Evolutionary conservation across 2,797 vertebrate species (phyloP).

Genomic region (Masticophis lateralis): DNA sequence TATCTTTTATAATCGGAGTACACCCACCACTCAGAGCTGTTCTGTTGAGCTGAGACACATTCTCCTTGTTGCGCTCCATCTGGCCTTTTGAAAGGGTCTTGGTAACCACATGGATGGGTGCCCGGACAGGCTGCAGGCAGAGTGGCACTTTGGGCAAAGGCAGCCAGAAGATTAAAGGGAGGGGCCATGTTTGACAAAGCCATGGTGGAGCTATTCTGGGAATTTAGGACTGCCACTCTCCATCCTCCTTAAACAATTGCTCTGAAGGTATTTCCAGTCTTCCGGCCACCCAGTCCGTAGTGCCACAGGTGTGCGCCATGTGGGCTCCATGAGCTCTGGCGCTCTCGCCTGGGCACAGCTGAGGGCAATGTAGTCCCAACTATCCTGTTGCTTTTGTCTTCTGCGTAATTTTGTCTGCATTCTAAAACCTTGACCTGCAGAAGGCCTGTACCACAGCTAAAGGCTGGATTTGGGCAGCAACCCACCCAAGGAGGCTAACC

Average conservation of each 20-base stretch:
- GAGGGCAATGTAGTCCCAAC: neutral
- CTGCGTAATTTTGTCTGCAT: neutral
- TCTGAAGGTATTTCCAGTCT: neutral
- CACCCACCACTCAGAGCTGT: slow-evolving; percentile 81
- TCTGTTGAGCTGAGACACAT: slow-evolving; percentile 74
- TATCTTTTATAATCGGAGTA: slow-evolving; percentile 54
- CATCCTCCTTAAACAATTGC: neutral
- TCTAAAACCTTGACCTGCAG: neutral
- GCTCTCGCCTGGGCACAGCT: neutral
- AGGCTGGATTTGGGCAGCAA: neutral
- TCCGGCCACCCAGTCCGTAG: neutral
- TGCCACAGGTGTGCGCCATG: neutral
- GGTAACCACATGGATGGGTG: slow-evolving; percentile 38
- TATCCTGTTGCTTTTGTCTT: neutral
- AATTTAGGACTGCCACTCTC: neutral
- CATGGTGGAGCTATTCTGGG: neutral
- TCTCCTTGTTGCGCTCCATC: slow-evolving; percentile 85
- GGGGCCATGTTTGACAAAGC: too few relatives aligned
- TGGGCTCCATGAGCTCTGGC: too few relatives aligned
- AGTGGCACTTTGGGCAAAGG: rapidly evolving
- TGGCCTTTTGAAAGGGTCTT: slow-evolving; percentile 69
- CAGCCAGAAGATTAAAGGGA: neutral
- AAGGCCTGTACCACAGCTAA: neutral
- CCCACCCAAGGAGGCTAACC: neutral
- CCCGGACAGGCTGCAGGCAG: slow-evolving; percentile 58